A percentile compares a stretch with the other conserved stretches of the same genome.
Conservation (phyloP, 1,140 invertebrate species). For the Ceratitis capitata region DNA sequence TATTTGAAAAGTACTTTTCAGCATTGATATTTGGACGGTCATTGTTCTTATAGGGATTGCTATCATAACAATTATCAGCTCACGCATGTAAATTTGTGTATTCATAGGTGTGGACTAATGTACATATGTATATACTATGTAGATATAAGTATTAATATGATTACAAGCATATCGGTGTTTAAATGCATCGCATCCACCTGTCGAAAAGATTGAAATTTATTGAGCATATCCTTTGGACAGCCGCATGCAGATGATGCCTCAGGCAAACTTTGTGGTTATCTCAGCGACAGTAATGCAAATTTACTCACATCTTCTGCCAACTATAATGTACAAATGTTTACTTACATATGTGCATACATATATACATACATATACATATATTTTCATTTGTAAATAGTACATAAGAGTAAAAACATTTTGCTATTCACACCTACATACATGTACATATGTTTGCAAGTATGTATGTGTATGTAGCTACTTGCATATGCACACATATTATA, state of each 20-base stretch:
- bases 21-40: too few species aligned
- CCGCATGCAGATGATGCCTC: neutral
- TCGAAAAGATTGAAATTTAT: neutral
- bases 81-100: too few species aligned
- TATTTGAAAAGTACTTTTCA: too few species aligned
- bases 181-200: neutral
- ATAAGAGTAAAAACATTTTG: neutral
- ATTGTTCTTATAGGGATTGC: too few species aligned
- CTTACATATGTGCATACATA: neutral
- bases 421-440: neutral
- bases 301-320: neutral
- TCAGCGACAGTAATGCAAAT: neutral
- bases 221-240: neutral
- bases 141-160: neutral
- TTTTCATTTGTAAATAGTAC: neutral
- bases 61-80: too few species aligned
- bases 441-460: neutral
- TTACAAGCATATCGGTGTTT: neutral
- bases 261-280: constrained; percentile 11
- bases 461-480: neutral
- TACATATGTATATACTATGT: too few species aligned
- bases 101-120: too few species aligned
- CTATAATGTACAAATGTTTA: neutral
- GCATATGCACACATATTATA: too few species aligned
- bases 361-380: neutral